These are phyloP conservation scores for Caradrina kadenii DNA, from an alignment of 2,888 invertebrate genomes.

Conservation along the genomic window DNA sequence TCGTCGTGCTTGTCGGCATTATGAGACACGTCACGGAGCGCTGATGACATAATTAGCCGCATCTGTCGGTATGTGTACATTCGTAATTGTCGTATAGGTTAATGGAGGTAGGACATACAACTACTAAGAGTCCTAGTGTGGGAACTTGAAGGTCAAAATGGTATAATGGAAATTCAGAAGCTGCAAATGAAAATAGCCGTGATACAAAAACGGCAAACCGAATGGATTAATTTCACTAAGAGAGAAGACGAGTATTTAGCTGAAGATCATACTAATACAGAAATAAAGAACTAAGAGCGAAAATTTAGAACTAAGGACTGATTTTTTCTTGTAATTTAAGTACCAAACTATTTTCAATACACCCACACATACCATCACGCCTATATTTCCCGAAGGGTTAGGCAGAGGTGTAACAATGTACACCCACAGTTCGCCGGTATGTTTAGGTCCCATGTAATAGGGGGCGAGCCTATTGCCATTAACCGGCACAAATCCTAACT, in stretches of 20 bases:
- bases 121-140: neutral
- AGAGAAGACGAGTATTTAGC: neutral
- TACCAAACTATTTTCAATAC: neutral
- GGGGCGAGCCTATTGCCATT: too few relatives aligned
- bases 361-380: too few relatives aligned
- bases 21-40: constrained; percentile 46
- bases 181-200: neutral
- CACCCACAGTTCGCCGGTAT: too few relatives aligned
- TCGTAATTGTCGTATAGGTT: constrained; percentile 44
- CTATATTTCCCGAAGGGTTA: too few relatives aligned
- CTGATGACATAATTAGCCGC: constrained; percentile 59
- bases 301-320: neutral
- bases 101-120: constrained; percentile 43
- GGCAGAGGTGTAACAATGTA: too few relatives aligned
- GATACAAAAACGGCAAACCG: neutral
- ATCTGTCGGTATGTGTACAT: constrained; percentile 54
- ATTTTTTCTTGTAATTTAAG: neutral
- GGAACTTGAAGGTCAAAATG: constrained; percentile 27
- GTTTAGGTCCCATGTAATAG: too few relatives aligned
- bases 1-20: constrained; percentile 42
- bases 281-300: neutral
- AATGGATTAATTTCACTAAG: neutral
- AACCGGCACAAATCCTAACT: too few relatives aligned
- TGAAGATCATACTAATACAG: too few relatives aligned
- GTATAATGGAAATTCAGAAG: neutral